A percentile compares a stretch with the other conserved stretches of the same genome.
Evolutionary conservation across 2,888 invertebrate species (phyloP).

Genomic region (Troides helena): DNA sequence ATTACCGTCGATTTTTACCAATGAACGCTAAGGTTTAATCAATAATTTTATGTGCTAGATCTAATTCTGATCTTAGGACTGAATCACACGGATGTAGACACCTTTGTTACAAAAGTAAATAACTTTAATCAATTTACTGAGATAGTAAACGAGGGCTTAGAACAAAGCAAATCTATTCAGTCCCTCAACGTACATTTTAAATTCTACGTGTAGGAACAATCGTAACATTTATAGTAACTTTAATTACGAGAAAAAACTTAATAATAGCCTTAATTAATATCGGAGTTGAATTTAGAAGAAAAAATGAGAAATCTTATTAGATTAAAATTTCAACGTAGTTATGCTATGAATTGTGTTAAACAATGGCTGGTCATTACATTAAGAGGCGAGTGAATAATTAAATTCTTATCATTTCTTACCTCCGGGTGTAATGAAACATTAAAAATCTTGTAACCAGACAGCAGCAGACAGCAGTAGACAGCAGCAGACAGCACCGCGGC

Average conservation of each 20-base stretch:
- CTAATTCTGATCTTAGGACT: too few species aligned
- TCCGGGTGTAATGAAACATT: slow-evolving; percentile 18
- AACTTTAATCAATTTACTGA: too few species aligned
- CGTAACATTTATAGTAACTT: too few species aligned
- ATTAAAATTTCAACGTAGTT: slow-evolving; percentile 9
- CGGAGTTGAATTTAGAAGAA: not conserved
- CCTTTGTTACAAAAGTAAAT: too few species aligned
- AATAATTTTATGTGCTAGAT: too few species aligned
- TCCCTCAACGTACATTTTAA: not conserved
- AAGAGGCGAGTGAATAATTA: slow-evolving; percentile 24
- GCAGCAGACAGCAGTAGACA: not conserved
- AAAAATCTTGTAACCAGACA: slow-evolving; percentile 5
- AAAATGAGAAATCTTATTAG: not conserved
- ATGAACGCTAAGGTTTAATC: too few species aligned
- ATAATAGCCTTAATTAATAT: slow-evolving; percentile 3
- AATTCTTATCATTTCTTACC: slow-evolving; percentile 21
- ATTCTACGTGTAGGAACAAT: too few species aligned
- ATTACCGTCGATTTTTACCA: too few species aligned
- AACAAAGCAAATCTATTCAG: too few species aligned
- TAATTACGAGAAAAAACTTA: not conserved
- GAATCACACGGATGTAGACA: too few species aligned
- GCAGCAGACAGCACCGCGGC: not conserved
- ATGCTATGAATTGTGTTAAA: slow-evolving; percentile 9
- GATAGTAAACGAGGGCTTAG: too few species aligned
- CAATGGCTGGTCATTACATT: slow-evolving; percentile 14